These are phyloP conservation scores for Oenanthe oenanthe DNA, from an alignment of 2,113 vertebrate species.

Conservation along the genomic window DNA sequence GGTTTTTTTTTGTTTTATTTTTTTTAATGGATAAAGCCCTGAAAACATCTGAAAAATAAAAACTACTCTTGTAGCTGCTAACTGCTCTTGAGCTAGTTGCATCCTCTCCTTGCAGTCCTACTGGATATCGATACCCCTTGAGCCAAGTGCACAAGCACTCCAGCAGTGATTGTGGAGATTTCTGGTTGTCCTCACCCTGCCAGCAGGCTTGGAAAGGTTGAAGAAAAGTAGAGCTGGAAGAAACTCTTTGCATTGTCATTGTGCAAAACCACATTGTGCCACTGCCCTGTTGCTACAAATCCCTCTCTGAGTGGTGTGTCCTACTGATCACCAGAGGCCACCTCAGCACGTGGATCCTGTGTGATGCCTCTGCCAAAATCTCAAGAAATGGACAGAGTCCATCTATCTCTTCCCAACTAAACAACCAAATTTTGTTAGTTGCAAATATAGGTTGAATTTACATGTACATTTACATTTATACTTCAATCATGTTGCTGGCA, in stretches of 20 bases:
- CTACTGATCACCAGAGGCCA: background rate
- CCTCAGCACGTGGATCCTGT: fast-evolving
- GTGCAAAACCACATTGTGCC: background rate
- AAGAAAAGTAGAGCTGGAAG: background rate
- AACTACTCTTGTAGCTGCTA: background rate
- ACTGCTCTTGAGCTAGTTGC: background rate
- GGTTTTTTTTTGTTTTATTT: background rate
- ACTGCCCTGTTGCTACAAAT: background rate
- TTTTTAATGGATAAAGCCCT: background rate
- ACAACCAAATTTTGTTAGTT: background rate
- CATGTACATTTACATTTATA: background rate
- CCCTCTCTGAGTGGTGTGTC: background rate
- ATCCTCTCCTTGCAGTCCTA: background rate
- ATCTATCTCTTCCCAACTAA: background rate
- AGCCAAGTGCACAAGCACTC: background rate
- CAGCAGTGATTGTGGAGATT: background rate
- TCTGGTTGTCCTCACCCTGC: background rate
- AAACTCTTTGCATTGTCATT: fast-evolving
- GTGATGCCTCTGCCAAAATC: background rate
- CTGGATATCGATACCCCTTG: fast-evolving
- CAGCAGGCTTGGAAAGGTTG: background rate
- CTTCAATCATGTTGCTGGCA: background rate
- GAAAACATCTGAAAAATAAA: background rate
- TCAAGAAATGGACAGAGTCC: background rate
- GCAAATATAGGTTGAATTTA: background rate